Base-by-base conservation (phyloP, 2,113 vertebrate genomes). In the Pagrus major region DNA sequence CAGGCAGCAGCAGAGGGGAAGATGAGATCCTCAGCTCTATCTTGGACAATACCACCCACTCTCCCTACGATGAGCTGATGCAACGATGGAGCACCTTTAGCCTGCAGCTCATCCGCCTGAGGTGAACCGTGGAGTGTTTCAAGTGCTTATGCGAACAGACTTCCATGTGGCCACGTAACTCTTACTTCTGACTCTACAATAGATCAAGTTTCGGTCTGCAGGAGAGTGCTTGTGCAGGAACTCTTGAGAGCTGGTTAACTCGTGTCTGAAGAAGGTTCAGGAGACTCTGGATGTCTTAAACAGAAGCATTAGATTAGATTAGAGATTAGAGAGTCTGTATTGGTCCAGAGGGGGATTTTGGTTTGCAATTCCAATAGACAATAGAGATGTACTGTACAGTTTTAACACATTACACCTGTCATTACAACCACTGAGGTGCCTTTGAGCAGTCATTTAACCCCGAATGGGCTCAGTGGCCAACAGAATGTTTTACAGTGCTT, bases 41-140 rank as follows among this genome's bases (percentile, higher is more conserved):
- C 85, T 86, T 72, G 84, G 81, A 87, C 85, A 66, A 56, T 75
- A 61, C 77, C 81, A 55, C 86, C 90, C 71, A 90, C 81, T 89
- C 86, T 75, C 44, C 33, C 49, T 79, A 64, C 66, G 12, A 86
- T 63, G 68, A 52, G 72, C 61, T 73, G 77, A 78, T 80, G 35
- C 52, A 82, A 44, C 47, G 41, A 9, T 42, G 33, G 41, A 51
- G 74, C 75, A 83, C 78, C 66, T 89, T 84, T 83, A 81, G 75
- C 86, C 87, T 91, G 25, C 54, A 82, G 76, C 83, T 89, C 14
- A 71, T 84, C 54, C 3, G 67, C 80, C 76, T 64, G 47, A 79
- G 81, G 75, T 82, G 56, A 85, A 77, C 42, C 29, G 2, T 37
- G 20, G 25, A 82, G 63, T 58, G 35, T 85, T 85, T 87, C 31